Evolutionary conservation across 2,888 invertebrate species (phyloP), one percentile per base, ranked within the genome.

Genomic region (Xestia rhomboidea): DNA sequence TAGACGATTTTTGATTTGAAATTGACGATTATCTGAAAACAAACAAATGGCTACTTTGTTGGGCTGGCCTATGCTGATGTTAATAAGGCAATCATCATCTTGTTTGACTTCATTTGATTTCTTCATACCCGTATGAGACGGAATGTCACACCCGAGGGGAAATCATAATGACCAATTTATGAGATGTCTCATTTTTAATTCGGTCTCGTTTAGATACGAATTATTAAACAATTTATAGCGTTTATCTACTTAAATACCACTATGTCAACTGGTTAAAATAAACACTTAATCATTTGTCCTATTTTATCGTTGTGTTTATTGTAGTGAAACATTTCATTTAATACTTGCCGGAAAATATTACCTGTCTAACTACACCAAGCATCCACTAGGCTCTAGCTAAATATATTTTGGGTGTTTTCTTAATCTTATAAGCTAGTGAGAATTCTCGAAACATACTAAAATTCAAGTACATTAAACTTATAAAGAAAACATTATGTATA

Each of bases 111-210:
- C 1, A 34, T 82, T 49, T 57, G 79, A 74, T 66, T 34, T 73
- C 44, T 74, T 54, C 44, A 24, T 70, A 49, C 84, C 84, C 73
- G 87, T 76, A 87, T 84, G 57, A 30, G 34, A 68, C 24, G 54
- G n/a, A 44, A 24, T 64, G 54, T 27, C 64, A 54, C 27, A 34
- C 15, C 5, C 24, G 38, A 68, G 76, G 87, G 85, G 73, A 84
- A 71, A 67, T 30, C 49, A 15, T 74, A 60, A 76, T 84, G 10
- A 76, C 68, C 84, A 74, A 87, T 86, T 82, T 54, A 86, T 73
- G 49, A 76, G 71, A 79, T 76, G 75, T 62, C 80, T 79, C 30
- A 84, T 79, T 84, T 68, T 84, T 87, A 79, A 84, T 84, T 87
- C 49, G 6, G 73, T 60, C 72, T 86, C 54, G 80, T 79, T 83